These are phyloP conservation scores for Anabas testudineus DNA, from an alignment of 2,797 vertebrate genomes.

Conservation along the genomic window DNA sequence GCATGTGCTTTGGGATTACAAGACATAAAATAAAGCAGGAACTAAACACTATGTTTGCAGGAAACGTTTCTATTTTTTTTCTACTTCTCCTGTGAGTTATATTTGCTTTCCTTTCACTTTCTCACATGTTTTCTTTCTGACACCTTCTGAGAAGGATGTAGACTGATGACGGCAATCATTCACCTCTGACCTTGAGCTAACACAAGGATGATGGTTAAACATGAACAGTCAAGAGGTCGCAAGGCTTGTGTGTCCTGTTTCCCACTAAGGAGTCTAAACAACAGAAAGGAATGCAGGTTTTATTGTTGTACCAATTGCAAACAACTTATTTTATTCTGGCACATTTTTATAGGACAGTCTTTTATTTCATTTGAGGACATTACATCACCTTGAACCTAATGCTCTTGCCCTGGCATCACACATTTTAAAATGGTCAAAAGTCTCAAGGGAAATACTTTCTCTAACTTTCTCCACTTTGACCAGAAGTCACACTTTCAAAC, in stretches of 20 bases:
- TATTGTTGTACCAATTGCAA: neutral
- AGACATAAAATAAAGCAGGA: slow-evolving; percentile 18
- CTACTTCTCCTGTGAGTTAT: neutral
- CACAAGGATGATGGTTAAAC: slow-evolving; percentile 52
- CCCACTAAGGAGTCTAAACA: slow-evolving; percentile 37
- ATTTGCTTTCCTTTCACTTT: neutral
- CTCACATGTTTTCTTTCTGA: slow-evolving; percentile 2
- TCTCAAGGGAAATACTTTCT: neutral
- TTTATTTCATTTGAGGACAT: neutral
- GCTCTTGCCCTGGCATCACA: neutral
- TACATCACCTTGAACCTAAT: too few relatives aligned
- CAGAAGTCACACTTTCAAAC: slow-evolving; percentile 36
- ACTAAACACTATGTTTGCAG: neutral
- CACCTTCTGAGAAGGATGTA: slow-evolving; percentile 43
- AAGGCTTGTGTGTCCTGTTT: slow-evolving; percentile 31
- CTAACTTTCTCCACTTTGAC: slow-evolving; percentile 20
- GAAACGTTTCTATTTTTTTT: neutral
- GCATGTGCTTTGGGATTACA: slow-evolving; percentile 27
- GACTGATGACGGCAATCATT: slow-evolving; percentile 43
- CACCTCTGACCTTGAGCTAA: slow-evolving; percentile 63
- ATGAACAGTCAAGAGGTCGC: slow-evolving; percentile 45
- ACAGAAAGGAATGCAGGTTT: slow-evolving; percentile 51
- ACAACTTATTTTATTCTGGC: neutral
- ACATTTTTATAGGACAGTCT: slow-evolving; percentile 5
- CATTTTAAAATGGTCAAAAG: slow-evolving; percentile 17